phyloP scores from a whole-genome alignment of 2,113 vertebrate genomes.

The Rhineura floridana region DNA sequence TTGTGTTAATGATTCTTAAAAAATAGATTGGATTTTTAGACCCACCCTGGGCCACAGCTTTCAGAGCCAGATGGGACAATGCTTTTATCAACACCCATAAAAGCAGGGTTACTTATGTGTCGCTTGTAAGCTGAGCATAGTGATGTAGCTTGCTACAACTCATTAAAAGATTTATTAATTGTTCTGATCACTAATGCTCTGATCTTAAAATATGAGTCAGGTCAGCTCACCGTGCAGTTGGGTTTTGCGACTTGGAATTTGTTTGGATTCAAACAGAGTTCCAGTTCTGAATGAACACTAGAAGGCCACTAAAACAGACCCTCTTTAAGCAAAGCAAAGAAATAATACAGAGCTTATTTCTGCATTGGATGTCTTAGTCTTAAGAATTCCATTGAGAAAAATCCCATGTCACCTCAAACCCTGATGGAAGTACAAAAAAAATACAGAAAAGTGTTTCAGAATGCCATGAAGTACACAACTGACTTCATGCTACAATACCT shows the following conservation, averaged over 20 bases:
- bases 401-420: not conserved
- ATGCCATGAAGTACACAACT: not conserved
- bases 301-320: not conserved
- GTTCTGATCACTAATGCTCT: not conserved
- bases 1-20: not conserved
- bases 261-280: not conserved
- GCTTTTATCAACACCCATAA: not conserved
- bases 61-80: not conserved
- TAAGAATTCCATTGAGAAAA: not conserved
- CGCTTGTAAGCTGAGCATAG: not conserved
- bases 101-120: not conserved
- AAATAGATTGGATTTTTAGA: not conserved
- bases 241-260: not conserved
- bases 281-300: constrained; percentile 2
- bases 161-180: not conserved
- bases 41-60: not conserved
- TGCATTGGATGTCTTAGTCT: not conserved
- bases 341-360: not conserved
- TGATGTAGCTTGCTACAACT: not conserved
- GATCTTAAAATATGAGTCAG: not conserved
- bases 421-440: not conserved
- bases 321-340: not conserved
- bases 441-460: not conserved
- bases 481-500: not conserved
- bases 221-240: not conserved